Conservation (phyloP, 35 echinoderm and acorn worm genomes). For the Stichopus chloronotus region DNA sequence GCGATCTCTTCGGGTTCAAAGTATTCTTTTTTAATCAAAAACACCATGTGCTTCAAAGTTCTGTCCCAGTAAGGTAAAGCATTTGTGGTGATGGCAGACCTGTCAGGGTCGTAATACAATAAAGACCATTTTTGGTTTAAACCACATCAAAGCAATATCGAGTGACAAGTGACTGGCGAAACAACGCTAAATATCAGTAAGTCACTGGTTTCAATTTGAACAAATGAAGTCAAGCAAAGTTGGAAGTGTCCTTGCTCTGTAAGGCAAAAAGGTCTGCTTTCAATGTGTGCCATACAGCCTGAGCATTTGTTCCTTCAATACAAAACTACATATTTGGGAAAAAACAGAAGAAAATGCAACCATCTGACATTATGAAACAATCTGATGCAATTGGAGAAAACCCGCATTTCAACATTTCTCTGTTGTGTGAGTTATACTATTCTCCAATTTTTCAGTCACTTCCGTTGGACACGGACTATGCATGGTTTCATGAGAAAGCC, state of each 20-base stretch:
- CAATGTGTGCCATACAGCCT: no score
- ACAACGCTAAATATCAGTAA: not conserved
- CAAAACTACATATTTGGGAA: no score
- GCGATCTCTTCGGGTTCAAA: slow-evolving; percentile 76
- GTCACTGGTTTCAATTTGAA: not conserved
- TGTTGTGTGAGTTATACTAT: no score
- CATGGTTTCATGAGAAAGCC: no score
- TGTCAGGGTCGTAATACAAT: not conserved
- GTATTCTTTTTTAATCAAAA: slow-evolving; percentile 65
- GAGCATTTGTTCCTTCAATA: no score
- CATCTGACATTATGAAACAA: no score
- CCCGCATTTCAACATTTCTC: no score
- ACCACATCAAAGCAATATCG: not conserved
- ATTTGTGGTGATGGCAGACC: slow-evolving; percentile 51
- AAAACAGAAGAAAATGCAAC: no score
- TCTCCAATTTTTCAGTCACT: no score
- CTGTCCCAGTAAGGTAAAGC: slow-evolving; percentile 86
- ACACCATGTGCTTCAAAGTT: slow-evolving; percentile 74
- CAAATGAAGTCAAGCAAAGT: not conserved
- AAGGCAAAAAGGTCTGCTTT: no score
- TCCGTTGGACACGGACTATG: no score
- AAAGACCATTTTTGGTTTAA: not conserved
- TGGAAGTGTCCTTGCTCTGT: not conserved
- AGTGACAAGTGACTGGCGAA: not conserved
- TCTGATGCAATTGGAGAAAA: no score